Percentiles rank a stretch among this genome's conserved stretches.
phyloP scores from a whole-genome alignment of 2,888 invertebrate genomes.

The Aphelenchoides bicaudatus region DNA sequence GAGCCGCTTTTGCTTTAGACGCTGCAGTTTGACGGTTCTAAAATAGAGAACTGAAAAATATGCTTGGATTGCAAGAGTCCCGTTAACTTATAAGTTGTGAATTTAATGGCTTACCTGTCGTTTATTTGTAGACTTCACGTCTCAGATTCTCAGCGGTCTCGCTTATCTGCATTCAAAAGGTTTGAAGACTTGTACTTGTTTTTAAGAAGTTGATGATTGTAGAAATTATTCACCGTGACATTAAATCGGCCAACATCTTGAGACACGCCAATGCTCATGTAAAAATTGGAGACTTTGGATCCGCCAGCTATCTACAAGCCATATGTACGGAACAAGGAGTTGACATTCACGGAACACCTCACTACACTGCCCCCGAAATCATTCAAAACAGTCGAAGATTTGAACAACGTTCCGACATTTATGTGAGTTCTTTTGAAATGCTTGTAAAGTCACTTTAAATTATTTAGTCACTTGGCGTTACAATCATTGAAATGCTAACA shows the following conservation, averaged over 20 bases:
- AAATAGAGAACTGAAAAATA: too few relatives aligned
- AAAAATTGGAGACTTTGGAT: constrained; percentile 65
- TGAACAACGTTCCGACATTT: constrained; percentile 48
- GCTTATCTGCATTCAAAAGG: constrained; percentile 63
- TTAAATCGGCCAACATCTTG: constrained; percentile 63
- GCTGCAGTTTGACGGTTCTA: too few relatives aligned
- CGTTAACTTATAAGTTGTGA: too few relatives aligned
- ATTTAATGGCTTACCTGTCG: too few relatives aligned
- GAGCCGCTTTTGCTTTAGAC: too few relatives aligned
- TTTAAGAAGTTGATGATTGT: too few relatives aligned
- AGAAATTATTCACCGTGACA: constrained; percentile 59
- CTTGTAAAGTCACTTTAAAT: neutral
- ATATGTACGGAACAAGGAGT: constrained; percentile 49
- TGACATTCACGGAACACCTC: constrained; percentile 41
- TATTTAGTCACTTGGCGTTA: constrained; percentile 3
- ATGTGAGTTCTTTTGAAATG: constrained; percentile 41
- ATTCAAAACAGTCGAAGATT: constrained; percentile 30
- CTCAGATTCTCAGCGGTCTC: constrained; percentile 64
- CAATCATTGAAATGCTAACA: constrained; percentile 39
- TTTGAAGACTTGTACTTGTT: too few relatives aligned
- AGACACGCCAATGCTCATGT: constrained; percentile 63
- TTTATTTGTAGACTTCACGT: constrained; percentile 62
- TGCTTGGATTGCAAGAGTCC: too few relatives aligned
- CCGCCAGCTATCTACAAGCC: constrained; percentile 63
- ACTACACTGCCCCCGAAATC: constrained; percentile 49